These are phyloP conservation scores for Nannobrachium achirus DNA, from an alignment of 2,113 vertebrate species.

Conservation along the genomic window DNA sequence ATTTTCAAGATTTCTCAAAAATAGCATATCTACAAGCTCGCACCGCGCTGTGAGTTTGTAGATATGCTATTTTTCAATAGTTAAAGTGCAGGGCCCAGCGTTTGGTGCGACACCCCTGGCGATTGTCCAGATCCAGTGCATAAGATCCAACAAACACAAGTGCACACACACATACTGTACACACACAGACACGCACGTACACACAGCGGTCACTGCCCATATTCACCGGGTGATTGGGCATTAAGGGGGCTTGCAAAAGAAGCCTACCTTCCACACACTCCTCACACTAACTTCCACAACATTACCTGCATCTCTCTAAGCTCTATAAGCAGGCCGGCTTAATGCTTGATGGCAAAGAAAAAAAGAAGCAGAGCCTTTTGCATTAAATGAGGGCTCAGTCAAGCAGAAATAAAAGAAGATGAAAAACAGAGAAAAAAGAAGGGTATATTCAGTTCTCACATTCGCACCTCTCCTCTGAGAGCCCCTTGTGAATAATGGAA, in stretches of 20 bases:
- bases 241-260: neutral
- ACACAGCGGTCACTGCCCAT: neutral
- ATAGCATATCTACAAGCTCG: too few species aligned
- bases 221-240: slow-evolving; percentile 8
- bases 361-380: neutral
- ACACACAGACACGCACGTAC: neutral
- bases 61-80: too few species aligned
- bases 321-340: slow-evolving; percentile 26
- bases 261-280: slow-evolving; percentile 10
- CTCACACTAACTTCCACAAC: neutral
- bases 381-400: slow-evolving; percentile 26
- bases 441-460: slow-evolving; percentile 51
- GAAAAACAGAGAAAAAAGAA: slow-evolving; percentile 31
- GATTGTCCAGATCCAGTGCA: too few species aligned
- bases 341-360: slow-evolving; percentile 19
- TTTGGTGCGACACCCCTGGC: too few species aligned
- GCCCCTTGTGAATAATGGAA: slow-evolving; percentile 70
- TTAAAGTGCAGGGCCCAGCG: too few species aligned
- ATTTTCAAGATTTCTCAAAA: too few species aligned
- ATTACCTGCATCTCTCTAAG: slow-evolving; percentile 9
- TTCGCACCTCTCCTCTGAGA: slow-evolving; percentile 45
- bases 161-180: neutral
- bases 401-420: slow-evolving; percentile 29
- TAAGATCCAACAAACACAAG: neutral
- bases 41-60: too few species aligned